Conservation (phyloP, 2,888 invertebrate species). For the Ormyrus pomaceus region DNA sequence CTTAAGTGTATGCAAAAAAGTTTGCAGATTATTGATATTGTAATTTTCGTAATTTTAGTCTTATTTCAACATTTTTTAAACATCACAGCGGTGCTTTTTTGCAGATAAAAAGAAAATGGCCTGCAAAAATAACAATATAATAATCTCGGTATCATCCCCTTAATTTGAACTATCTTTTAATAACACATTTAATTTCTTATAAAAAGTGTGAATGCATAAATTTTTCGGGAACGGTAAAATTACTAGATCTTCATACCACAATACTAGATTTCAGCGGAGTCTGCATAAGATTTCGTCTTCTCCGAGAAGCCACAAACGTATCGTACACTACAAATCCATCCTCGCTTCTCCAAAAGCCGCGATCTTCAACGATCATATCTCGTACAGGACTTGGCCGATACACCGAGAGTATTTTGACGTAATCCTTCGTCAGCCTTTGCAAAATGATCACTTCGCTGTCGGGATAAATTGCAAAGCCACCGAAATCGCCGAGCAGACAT, state of each 20-base stretch:
- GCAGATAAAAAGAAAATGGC: neutral
- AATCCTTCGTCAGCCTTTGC: slow-evolving; percentile 50
- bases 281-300: slow-evolving; percentile 64
- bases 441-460: slow-evolving; percentile 68
- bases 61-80: neutral
- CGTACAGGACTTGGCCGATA: slow-evolving; percentile 65
- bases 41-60: neutral
- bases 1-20: no score
- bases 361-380: slow-evolving; percentile 63
- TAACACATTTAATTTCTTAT: no score
- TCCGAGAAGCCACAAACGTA: slow-evolving; percentile 61
- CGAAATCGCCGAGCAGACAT: slow-evolving; percentile 51
- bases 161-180: no score
- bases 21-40: neutral
- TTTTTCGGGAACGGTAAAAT: neutral
- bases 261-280: slow-evolving; percentile 66
- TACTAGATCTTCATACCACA: slow-evolving; percentile 60
- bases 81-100: neutral
- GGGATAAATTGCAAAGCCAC: slow-evolving; percentile 61
- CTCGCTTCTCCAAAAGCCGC: slow-evolving; percentile 64
- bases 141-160: no score
- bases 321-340: slow-evolving; percentile 58
- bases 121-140: neutral
- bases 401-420: slow-evolving; percentile 61
- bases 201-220: neutral